Conservation (phyloP, 2,797 vertebrate species). For the Columba guinea region DNA sequence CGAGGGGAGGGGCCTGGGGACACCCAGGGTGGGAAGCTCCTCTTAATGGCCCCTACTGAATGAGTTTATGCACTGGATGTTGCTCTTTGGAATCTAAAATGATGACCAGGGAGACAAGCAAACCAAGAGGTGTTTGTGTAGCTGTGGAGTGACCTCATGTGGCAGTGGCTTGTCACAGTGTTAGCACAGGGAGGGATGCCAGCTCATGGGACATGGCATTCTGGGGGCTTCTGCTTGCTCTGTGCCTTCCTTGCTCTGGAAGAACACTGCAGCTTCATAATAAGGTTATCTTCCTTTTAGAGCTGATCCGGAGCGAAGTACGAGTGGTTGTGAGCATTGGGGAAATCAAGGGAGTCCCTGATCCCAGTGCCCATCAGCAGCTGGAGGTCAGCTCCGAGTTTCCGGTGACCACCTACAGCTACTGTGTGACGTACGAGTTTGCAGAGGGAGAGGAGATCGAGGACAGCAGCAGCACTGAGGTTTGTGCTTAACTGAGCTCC, state of each 20-base stretch:
- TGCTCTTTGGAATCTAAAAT: background rate
- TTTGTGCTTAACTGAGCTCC: background rate
- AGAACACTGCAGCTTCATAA: background rate
- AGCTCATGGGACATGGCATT: rapidly evolving
- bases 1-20: background rate
- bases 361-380: constrained; percentile 45
- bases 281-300: constrained; percentile 60
- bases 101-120: background rate
- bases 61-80: background rate
- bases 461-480: background rate
- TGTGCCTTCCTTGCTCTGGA: background rate
- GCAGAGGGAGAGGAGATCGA: background rate
- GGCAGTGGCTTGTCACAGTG: background rate
- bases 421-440: constrained; percentile 83
- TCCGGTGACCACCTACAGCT: constrained; percentile 76
- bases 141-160: constrained; percentile 60
- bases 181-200: background rate
- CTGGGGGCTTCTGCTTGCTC: background rate
- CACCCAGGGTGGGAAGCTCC: background rate
- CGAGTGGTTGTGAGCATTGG: constrained; percentile 78
- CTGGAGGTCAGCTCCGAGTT: constrained; percentile 53
- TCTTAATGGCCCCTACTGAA: background rate
- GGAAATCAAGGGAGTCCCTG: constrained; percentile 78
- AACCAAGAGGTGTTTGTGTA: background rate
- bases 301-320: constrained; percentile 51